A percentile compares a stretch with the other conserved stretches of the same genome.
Evolutionary conservation across 2,113 vertebrate genomes (phyloP).

Genomic region (Cygnus buccinator): DNA sequence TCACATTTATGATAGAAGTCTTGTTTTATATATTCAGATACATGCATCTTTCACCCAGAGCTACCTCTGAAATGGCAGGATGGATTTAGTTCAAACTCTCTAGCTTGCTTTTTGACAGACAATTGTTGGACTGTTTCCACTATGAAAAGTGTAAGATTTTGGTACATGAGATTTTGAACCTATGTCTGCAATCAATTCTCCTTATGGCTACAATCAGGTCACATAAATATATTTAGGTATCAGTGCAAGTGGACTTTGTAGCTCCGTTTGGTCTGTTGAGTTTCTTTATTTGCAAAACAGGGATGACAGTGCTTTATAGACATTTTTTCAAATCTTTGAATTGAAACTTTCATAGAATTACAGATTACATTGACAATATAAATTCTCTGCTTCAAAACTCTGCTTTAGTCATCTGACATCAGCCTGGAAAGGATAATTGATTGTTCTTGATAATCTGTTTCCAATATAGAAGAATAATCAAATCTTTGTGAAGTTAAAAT

Average conservation of each 20-base stretch:
- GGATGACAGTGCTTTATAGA: not conserved
- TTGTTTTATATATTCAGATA: not conserved
- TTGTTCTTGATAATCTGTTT: not conserved
- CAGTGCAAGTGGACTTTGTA: not conserved
- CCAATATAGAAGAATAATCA: not conserved
- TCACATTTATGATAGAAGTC: not conserved
- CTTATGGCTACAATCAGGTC: not conserved
- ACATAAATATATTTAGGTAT: not conserved
- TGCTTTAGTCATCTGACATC: not conserved
- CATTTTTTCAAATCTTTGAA: not conserved
- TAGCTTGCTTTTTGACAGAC: not conserved
- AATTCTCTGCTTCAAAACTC: not conserved
- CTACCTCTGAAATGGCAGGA: slow-evolving; percentile 18
- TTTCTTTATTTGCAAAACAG: not conserved
- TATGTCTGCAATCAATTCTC: not conserved
- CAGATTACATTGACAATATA: not conserved
- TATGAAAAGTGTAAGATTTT: not conserved
- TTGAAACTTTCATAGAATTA: not conserved
- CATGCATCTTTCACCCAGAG: not conserved
- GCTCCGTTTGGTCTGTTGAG: not conserved
- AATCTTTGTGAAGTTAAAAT: not conserved
- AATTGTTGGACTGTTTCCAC: slow-evolving; percentile 12
- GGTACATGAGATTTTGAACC: not conserved
- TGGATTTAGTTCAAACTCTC: slow-evolving; percentile 33
- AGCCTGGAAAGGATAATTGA: not conserved